Evolutionary conservation across 2,888 invertebrate genomes (phyloP).

Genomic region (Ctenicera cuprea): DNA sequence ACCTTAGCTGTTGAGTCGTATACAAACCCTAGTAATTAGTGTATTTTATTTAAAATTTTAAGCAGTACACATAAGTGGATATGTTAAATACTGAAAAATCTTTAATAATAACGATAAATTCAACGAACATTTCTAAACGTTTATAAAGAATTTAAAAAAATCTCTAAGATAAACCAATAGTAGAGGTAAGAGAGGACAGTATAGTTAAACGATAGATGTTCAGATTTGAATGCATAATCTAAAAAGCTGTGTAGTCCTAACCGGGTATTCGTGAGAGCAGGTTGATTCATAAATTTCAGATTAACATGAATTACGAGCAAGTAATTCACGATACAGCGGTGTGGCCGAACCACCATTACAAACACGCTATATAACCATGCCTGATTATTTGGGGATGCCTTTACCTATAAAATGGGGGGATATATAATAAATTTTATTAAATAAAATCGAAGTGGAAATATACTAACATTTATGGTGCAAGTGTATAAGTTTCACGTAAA

Average conservation of each 20-base stretch:
- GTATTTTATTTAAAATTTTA: no score
- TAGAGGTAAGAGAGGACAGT: constrained; percentile 36
- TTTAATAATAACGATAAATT: no score
- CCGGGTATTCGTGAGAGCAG: constrained; percentile 63
- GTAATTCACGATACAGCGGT: constrained; percentile 60
- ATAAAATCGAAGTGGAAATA: background rate
- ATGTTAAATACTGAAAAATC: no score
- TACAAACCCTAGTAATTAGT: no score
- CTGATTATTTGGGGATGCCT: constrained; percentile 29
- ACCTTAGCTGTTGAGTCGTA: no score
- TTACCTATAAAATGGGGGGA: background rate
- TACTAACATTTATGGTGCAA: no score
- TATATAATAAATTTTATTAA: constrained; percentile 7
- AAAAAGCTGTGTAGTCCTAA: constrained; percentile 63
- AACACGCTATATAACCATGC: constrained; percentile 36
- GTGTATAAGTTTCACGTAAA: no score
- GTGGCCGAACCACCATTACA: constrained; percentile 54
- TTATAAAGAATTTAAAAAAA: background rate
- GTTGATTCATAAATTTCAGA: constrained; percentile 66
- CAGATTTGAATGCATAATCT: constrained; percentile 64
- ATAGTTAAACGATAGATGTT: constrained; percentile 62
- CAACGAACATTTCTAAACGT: no score
- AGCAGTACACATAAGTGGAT: no score
- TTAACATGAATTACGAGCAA: constrained; percentile 65
- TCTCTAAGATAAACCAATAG: no score